Base-by-base conservation (phyloP, 2,888 invertebrate species). In the Ctena decussata region DNA sequence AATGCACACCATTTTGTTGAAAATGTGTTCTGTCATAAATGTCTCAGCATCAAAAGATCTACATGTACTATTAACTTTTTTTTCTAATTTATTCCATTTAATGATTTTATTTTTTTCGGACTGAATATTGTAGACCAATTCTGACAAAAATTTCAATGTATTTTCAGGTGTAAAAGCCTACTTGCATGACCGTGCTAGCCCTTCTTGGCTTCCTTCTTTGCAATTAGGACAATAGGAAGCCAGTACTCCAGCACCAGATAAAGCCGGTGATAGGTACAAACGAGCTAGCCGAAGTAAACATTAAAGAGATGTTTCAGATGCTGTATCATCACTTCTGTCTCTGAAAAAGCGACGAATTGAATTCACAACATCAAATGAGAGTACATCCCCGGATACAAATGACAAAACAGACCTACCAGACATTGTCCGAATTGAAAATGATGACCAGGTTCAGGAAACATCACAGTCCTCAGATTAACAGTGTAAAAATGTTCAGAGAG, bases 151-250 rank as follows among this genome's bases (percentile, higher is more conserved):
- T 11, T 41, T 41, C 15, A 41, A 41, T 53, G 5, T 21, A 53
- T 53, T 77, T 77, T 8, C 77, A 77, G 70, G 70, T 44, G 65
- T 32, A 27, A 53, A 72, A 57, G 57, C 57, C 21, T 53, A 79
- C 18, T 12, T 72, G 21, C 71, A 71, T 79, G 53, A 79, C 57
- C 27, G 44, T 18, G 53, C 49, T 39, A 79, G 30, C 30, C 72
- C 79, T 37, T 53, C 79, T 27, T 80, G 77, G 84, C 30, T 57
- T 24, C 77, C 80, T 44, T 37, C 71, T 30, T 37, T 80, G 37
- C 12, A 76, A 18, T 35, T 80, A 18, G 72, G 80, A 6, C 35
- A 39, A 2, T 21, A 46, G 1, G 39, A 53, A 21, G 27, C 18
- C 27, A 35, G 35, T 53, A 72, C 74, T n/a, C 70, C 75, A 24